Evolutionary conservation across 2,797 vertebrate species (phyloP).

Genomic region (Eospalax fontanierii): DNA sequence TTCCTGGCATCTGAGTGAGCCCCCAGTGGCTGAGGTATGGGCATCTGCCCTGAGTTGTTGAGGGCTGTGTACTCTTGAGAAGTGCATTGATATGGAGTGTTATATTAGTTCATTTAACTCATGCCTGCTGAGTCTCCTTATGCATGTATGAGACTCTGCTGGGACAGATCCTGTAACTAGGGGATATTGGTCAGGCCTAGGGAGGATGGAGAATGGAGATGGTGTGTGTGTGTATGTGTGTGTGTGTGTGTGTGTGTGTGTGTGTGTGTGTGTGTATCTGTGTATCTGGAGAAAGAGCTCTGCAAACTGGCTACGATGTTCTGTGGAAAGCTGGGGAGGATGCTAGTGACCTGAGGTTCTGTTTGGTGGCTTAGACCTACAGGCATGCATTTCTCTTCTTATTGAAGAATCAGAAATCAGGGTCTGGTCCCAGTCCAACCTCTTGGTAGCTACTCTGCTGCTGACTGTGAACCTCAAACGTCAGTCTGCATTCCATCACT

Average conservation of each 20-base stretch:
- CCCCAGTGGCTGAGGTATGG: not conserved
- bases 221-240: too few relatives aligned
- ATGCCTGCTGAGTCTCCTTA: not conserved
- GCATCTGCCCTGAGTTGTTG: not conserved
- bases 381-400: not conserved
- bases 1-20: not conserved
- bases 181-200: too few relatives aligned
- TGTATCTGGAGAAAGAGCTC: not conserved
- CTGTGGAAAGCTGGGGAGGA: not conserved
- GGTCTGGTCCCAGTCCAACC: not conserved
- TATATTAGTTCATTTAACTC: not conserved
- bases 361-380: not conserved
- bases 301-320: not conserved
- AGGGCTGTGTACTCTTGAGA: not conserved
- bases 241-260: not conserved
- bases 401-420: not conserved
- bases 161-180: not conserved
- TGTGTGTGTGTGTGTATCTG: not conserved
- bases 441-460: not conserved
- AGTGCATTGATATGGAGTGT: not conserved
- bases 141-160: not conserved
- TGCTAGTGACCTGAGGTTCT: not conserved
- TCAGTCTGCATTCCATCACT: not conserved
- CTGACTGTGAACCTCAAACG: not conserved
- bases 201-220: too few relatives aligned